These are phyloP conservation scores for Urocolius indicus DNA, from an alignment of 2,113 vertebrate genomes.

Conservation along the genomic window DNA sequence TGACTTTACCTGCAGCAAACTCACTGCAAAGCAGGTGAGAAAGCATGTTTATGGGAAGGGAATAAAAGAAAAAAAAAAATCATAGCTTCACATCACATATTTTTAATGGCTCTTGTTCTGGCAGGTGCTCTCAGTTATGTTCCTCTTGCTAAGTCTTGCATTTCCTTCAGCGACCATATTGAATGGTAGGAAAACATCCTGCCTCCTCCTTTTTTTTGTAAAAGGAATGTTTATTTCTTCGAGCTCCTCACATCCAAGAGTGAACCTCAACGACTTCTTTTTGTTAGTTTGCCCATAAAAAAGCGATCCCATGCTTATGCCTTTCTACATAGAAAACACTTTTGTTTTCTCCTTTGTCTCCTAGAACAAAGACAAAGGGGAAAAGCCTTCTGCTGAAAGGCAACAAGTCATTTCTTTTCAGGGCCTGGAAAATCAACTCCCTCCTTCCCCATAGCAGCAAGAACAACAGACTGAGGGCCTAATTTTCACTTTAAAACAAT, in stretches of 20 bases:
- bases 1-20: constrained; percentile 31
- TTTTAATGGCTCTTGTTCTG: constrained; percentile 55
- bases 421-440: constrained; percentile 49
- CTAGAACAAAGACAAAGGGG: constrained; percentile 78
- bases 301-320: constrained; percentile 70
- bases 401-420: constrained; percentile 81
- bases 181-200: constrained; percentile 35
- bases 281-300: constrained; percentile 71
- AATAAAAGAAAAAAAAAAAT: background rate
- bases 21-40: constrained; percentile 36
- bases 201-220: constrained; percentile 67
- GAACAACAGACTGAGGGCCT: background rate
- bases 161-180: constrained; percentile 51
- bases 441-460: constrained; percentile 42
- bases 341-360: constrained; percentile 81
- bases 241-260: constrained; percentile 62
- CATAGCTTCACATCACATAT: background rate
- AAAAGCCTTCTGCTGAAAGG: constrained; percentile 78
- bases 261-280: constrained; percentile 73
- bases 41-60: constrained; percentile 26
- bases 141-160: constrained; percentile 31
- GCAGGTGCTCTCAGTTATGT: constrained; percentile 68
- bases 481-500: constrained; percentile 32
- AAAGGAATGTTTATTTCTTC: constrained; percentile 77
- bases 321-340: constrained; percentile 76